Evolutionary conservation across 2,797 vertebrate species (phyloP).

Genomic region (Phrynocephalus forsythii): DNA sequence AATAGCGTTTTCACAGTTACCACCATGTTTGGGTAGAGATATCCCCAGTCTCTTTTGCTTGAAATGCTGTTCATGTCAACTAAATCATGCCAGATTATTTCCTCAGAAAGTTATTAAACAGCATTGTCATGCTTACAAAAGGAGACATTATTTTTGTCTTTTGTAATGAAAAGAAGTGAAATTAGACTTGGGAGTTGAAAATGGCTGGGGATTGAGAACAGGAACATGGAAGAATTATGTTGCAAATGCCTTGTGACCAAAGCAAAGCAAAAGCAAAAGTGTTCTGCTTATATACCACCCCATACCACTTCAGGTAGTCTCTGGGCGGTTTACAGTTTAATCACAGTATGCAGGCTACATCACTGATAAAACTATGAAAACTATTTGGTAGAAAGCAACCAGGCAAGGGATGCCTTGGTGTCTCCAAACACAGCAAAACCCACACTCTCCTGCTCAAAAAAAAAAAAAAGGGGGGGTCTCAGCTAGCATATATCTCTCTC

Average conservation of each 20-base stretch:
- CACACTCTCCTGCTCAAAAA: no score
- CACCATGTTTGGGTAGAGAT: not conserved
- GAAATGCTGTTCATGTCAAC: not conserved
- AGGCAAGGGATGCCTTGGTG: not conserved
- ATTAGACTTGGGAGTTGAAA: constrained; percentile 7
- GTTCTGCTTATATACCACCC: no score
- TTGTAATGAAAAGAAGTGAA: not conserved
- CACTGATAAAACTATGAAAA: not conserved
- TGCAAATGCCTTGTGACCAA: not conserved
- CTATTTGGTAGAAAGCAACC: not conserved
- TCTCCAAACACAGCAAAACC: not conserved
- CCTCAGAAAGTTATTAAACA: not conserved
- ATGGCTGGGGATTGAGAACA: not conserved
- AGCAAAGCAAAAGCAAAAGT: no score
- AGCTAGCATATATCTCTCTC: no score
- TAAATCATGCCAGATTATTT: not conserved
- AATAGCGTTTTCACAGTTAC: not conserved
- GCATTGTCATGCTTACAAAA: not conserved
- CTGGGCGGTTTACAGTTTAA: no score
- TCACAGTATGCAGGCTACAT: no score
- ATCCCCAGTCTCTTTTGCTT: not conserved
- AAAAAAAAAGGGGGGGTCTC: no score
- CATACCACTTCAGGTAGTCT: no score
- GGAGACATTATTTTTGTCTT: not conserved
- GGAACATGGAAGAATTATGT: not conserved